These are phyloP conservation scores for Macroramphosus scolopax DNA, from an alignment of 2,797 vertebrate genomes.

Conservation along the genomic window DNA sequence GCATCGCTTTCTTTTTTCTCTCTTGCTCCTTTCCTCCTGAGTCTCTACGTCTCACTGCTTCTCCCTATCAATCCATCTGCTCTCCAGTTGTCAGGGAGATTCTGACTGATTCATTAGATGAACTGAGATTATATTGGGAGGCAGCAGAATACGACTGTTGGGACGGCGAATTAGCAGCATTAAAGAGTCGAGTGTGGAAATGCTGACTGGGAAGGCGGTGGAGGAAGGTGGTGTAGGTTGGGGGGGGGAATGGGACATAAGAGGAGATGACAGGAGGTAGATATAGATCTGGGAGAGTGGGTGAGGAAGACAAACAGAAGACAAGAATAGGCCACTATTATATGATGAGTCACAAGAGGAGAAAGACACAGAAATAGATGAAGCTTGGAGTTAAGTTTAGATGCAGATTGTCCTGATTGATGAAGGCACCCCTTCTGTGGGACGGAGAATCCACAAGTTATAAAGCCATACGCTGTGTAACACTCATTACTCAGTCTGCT, in stretches of 20 bases:
- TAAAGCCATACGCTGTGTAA: too few relatives aligned
- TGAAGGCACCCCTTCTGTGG: too few relatives aligned
- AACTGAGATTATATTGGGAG: constrained; percentile 71
- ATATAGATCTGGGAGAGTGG: constrained; percentile 32
- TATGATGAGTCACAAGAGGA: constrained; percentile 6
- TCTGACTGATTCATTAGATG: constrained; percentile 74
- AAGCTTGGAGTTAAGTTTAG: too few relatives aligned
- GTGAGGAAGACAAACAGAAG: constrained; percentile 12
- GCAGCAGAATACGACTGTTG: constrained; percentile 65
- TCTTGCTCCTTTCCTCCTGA: constrained; percentile 10
- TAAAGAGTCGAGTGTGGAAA: constrained; percentile 63
- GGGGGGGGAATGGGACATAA: constrained; percentile 46
- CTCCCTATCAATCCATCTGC: constrained; percentile 62
- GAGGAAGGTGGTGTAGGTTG: constrained; percentile 45
- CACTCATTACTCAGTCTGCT: too few relatives aligned
- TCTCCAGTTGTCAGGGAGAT: constrained; percentile 55
- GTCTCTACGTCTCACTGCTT: constrained; percentile 25
- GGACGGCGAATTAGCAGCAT: constrained; percentile 53
- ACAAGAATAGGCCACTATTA: constrained; percentile 34
- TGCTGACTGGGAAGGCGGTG: constrained; percentile 56
- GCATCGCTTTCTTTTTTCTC: background rate
- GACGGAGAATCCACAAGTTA: too few relatives aligned
- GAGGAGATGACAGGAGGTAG: constrained; percentile 51
- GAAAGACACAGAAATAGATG: background rate
- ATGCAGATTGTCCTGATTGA: too few relatives aligned